phyloP scores from a whole-genome alignment of 35 echinoderm and acorn worm genomes.

The Diadema setosum region DNA sequence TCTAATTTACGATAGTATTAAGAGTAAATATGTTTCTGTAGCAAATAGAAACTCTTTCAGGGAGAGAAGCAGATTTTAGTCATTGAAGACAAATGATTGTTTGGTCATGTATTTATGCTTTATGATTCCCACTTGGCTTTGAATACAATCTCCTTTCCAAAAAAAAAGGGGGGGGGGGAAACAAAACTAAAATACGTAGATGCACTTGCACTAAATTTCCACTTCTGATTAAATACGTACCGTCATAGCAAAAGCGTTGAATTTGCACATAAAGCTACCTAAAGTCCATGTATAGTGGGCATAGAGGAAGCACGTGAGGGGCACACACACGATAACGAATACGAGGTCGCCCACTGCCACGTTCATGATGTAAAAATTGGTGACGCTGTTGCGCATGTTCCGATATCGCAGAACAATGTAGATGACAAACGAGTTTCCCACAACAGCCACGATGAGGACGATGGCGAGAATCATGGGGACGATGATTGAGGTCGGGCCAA shows the following conservation, averaged over 20 bases:
- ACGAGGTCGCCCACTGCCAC: conserved; percentile 76
- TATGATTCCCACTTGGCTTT: too few species aligned
- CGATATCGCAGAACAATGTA: conserved; percentile 75
- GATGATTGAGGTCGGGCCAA: conserved; percentile 8
- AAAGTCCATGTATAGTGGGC: conserved; percentile 17
- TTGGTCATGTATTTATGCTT: too few species aligned
- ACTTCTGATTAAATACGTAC: too few species aligned
- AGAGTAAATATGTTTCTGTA: too few species aligned
- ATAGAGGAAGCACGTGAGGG: conserved; percentile 46
- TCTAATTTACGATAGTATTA: too few species aligned
- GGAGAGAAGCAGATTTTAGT: too few species aligned
- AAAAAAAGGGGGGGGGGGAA: too few species aligned
- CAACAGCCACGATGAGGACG: conserved; percentile 45
- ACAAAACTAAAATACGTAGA: too few species aligned
- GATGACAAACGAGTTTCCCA: conserved; percentile 76
- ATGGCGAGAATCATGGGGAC: conserved; percentile 42
- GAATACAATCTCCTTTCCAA: too few species aligned
- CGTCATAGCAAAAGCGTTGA: conserved; percentile 41
- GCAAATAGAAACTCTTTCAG: too few species aligned
- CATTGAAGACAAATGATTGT: too few species aligned
- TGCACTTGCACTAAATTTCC: too few species aligned
- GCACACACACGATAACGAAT: conserved; percentile 58
- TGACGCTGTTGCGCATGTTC: conserved; percentile 77
- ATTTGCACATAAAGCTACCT: conserved; percentile 65
- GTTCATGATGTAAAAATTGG: conserved; percentile 97